Conservation (phyloP, 2,888 invertebrate species). For the Selenia dentaria region DNA sequence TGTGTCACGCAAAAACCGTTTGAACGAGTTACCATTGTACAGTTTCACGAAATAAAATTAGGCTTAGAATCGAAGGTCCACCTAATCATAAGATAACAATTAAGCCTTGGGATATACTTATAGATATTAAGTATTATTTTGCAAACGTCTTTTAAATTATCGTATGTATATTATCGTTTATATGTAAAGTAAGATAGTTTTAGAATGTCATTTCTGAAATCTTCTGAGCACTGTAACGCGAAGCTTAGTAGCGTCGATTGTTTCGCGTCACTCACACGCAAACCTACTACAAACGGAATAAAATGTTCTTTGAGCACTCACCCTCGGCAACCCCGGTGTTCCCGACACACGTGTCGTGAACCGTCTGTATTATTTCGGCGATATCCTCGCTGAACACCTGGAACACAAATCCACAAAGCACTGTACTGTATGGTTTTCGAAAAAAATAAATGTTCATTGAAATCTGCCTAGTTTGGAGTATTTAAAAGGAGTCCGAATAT, state of each 20-base stretch:
- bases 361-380: conserved; percentile 77
- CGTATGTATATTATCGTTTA: too few species aligned
- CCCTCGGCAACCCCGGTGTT: conserved; percentile 78
- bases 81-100: too few species aligned
- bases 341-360: conserved; percentile 77
- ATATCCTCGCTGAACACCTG: conserved; percentile 81
- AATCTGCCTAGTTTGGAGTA: too few species aligned
- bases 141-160: too few species aligned
- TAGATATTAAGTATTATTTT: too few species aligned
- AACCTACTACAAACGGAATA: conserved; percentile 72
- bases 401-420: conserved; percentile 39
- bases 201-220: conserved; percentile 15
- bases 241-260: conserved; percentile 60
- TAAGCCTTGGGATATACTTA: too few species aligned
- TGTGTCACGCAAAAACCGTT: too few species aligned
- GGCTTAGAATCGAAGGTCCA: too few species aligned
- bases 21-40: too few species aligned
- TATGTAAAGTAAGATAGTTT: not conserved
- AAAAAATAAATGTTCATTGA: not conserved
- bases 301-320: conserved; percentile 68
- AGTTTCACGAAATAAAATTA: too few species aligned
- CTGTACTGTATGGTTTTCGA: not conserved
- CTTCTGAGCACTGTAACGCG: conserved; percentile 29
- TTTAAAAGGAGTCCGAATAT: too few species aligned
- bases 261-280: conserved; percentile 66